Base-by-base conservation (phyloP, 1,140 invertebrate species). In the Caligus rogercresseyi region DNA sequence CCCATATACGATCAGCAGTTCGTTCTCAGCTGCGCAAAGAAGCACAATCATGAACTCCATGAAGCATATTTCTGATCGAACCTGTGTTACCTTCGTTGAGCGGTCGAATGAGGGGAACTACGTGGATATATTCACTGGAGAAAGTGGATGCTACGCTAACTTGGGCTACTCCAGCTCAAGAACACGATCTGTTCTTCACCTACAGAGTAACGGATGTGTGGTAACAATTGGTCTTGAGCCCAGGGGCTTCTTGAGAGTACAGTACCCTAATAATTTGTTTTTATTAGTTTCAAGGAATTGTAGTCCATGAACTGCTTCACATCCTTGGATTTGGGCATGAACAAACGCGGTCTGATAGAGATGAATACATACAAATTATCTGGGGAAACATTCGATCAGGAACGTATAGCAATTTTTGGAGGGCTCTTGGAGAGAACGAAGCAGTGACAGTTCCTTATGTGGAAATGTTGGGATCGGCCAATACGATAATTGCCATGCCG, bases 241-340 rank as follows among this genome's bases (percentile, higher is more conserved):
- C 31, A 43, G 7, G n/a, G n/a, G 7, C n/a, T 43, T 43, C 7
- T 43, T 43, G 31, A 7, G n/a, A 11, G 31, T 7, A 43, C n/a
- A 43, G 7, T 11, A 43, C 7, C n/a, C 7, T 43, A 43, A n/a
- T 11, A 43, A 43, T 43, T 43, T 43, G n/a, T n/a, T n/a, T n/a
- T n/a, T n/a, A n/a, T n/a, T n/a, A n/a, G n/a, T n/a, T n/a, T n/a
- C n/a, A n/a, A n/a, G 68, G 69, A 11, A 70, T 67, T 13, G 65
- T 70, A 11, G 66, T 71, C 14, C 72, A 74, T 60, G 70, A 72
- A 53, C 52, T 74, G 14, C 66, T 66, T 16, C 73, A 74, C 54
- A 73, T 72, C 0, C 63, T 75, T 2, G 75, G 74, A 1, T 72
- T 74, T 54, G 68, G 69, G 16, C 74, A 75, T 61, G 74, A 76